Percentiles rank a stretch among this genome's conserved stretches.
Conservation (phyloP, 2,888 invertebrate species). For the Apomyelois bistriatella region DNA sequence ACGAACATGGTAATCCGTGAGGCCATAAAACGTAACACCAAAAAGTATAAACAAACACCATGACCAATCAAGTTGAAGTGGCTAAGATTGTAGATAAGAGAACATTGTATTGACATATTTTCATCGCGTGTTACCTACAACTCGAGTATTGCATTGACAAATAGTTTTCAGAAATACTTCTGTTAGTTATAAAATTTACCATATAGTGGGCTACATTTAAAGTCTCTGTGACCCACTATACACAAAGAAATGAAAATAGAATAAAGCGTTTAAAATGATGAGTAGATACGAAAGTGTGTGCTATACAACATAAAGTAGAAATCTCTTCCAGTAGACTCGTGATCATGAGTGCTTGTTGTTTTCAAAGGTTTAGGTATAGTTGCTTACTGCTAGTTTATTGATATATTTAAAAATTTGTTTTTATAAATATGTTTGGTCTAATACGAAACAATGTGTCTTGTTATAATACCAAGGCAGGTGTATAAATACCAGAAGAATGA, state of each 20-base stretch:
- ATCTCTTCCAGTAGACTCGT: no score
- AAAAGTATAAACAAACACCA: not conserved
- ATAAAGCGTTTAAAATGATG: no score
- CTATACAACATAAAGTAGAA: no score
- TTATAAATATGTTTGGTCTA: not conserved
- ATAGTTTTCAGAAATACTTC: not conserved
- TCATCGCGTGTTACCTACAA: not conserved
- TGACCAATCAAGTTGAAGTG: not conserved
- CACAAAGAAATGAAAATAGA: no score
- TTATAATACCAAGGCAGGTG: not conserved
- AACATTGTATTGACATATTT: constrained; percentile 3
- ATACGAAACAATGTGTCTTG: not conserved
- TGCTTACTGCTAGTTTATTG: no score
- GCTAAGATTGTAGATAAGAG: constrained; percentile 2
- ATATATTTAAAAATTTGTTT: not conserved
- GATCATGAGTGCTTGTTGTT: no score
- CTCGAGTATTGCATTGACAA: not conserved
- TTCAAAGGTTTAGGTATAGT: no score
- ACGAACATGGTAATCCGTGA: constrained; percentile 9
- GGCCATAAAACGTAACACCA: constrained; percentile 1
- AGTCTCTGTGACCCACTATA: no score
- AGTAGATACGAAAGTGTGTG: no score
- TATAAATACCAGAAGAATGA: not conserved
- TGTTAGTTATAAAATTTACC: not conserved
- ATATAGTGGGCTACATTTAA: no score